These are phyloP conservation scores for Parauchenoglanis ngamensis DNA, from an alignment of 2,797 vertebrate species.

Conservation along the genomic window DNA sequence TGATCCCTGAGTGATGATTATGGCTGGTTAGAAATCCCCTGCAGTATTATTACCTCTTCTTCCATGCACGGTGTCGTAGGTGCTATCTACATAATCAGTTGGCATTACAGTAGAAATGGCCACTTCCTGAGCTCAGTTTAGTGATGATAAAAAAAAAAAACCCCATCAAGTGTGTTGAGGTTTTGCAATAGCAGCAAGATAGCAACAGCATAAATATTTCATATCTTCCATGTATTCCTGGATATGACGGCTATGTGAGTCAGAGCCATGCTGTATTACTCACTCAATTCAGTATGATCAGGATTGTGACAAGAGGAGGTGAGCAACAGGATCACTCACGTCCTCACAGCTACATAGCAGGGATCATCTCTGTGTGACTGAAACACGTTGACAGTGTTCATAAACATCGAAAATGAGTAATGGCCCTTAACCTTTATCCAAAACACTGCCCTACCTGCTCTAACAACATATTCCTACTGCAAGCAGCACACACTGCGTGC, in stretches of 20 bases:
- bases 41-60: constrained; percentile 21
- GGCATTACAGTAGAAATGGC: background rate
- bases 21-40: constrained; percentile 46
- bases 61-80: background rate
- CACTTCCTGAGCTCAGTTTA: background rate
- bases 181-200: constrained; percentile 20
- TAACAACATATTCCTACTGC: background rate
- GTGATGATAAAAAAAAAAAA: background rate
- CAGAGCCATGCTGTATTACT: constrained; percentile 23
- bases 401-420: background rate
- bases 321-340: constrained; percentile 17
- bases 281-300: constrained; percentile 19
- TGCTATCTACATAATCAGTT: background rate
- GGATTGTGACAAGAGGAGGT: background rate
- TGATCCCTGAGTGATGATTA: constrained; percentile 44
- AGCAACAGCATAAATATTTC: background rate
- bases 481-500: background rate
- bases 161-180: background rate
- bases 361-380: background rate
- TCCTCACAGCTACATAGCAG: constrained; percentile 1
- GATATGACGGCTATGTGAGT: constrained; percentile 23
- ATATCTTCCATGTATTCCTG: constrained; percentile 11
- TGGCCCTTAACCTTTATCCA: background rate
- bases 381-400: background rate
- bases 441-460: background rate